Evolutionary conservation across 2,797 vertebrate genomes (phyloP).

Genomic region (Novumbra hubbsi): DNA sequence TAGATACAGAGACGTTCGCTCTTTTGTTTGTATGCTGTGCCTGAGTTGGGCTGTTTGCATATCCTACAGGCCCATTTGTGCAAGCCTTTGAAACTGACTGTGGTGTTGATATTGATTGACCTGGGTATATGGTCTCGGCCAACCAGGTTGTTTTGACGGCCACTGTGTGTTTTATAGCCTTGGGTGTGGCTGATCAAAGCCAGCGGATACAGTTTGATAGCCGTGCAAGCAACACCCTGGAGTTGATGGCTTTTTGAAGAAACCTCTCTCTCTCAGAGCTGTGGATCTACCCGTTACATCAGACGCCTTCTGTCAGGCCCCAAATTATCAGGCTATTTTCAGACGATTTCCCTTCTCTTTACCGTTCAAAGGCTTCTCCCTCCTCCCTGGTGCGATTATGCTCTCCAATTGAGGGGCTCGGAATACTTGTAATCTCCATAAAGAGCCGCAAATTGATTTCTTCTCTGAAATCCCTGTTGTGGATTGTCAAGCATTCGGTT

Average conservation of each 20-base stretch:
- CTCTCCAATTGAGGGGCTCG: conserved; percentile 19
- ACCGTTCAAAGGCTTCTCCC: conserved; percentile 1
- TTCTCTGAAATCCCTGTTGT: conserved; percentile 2
- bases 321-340: conserved; percentile 26
- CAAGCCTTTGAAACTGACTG: conserved; percentile 13
- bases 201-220: conserved; percentile 4
- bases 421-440: conserved; percentile 27
- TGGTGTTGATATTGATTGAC: conserved; percentile 6
- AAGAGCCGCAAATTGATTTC: conserved; percentile 25
- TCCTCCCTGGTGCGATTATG: conserved; percentile 4
- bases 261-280: not conserved
- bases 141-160: not conserved
- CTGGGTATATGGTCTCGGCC: not conserved
- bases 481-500: conserved; percentile 18
- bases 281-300: conserved; percentile 19
- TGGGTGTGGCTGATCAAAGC: conserved; percentile 18
- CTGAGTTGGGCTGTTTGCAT: not conserved
- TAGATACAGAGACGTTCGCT: not conserved
- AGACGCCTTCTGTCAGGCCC: conserved; percentile 5
- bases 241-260: not conserved
- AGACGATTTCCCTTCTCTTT: conserved; percentile 5
- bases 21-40: not conserved
- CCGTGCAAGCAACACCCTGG: not conserved
- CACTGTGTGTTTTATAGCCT: not conserved
- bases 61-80: conserved; percentile 18